These are phyloP conservation scores for Prolemur simus DNA, from an alignment of 2,113 vertebrate species.

Conservation along the genomic window DNA sequence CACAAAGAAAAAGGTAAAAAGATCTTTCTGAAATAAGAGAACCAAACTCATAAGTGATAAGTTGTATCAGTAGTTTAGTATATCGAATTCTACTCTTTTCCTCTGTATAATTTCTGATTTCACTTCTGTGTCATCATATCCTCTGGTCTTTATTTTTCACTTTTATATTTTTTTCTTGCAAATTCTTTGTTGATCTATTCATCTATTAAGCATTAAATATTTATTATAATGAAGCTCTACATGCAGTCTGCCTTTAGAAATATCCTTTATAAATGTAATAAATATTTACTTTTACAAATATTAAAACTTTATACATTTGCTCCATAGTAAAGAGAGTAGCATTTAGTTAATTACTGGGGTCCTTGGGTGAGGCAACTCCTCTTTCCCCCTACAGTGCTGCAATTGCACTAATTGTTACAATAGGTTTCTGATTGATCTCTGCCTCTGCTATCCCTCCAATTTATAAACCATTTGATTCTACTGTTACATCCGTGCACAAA, in stretches of 20 bases:
- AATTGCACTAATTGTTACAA: not conserved
- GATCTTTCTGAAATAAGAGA: slow-evolving; percentile 7
- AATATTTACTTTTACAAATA: not conserved
- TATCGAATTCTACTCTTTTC: not conserved
- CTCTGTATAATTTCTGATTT: not conserved
- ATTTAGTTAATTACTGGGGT: not conserved
- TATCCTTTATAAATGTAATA: not conserved
- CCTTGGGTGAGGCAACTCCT: not conserved
- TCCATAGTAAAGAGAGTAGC: not conserved
- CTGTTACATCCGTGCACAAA: not conserved
- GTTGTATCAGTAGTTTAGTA: not conserved
- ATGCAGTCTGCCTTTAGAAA: not conserved
- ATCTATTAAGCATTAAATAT: not conserved
- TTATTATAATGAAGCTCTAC: not conserved
- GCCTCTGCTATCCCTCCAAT: not conserved
- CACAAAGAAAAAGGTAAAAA: not conserved
- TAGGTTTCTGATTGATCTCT: not conserved
- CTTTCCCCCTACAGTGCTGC: not conserved
- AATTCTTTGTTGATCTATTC: not conserved
- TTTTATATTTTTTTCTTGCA: not conserved
- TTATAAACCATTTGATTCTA: not conserved
- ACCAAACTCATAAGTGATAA: not conserved
- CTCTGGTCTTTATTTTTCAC: not conserved
- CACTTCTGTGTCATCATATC: not conserved
- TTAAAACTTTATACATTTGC: not conserved